phyloP scores from a whole-genome alignment of 1,140 invertebrate species.

The Holcopasites calliopsidis region DNA sequence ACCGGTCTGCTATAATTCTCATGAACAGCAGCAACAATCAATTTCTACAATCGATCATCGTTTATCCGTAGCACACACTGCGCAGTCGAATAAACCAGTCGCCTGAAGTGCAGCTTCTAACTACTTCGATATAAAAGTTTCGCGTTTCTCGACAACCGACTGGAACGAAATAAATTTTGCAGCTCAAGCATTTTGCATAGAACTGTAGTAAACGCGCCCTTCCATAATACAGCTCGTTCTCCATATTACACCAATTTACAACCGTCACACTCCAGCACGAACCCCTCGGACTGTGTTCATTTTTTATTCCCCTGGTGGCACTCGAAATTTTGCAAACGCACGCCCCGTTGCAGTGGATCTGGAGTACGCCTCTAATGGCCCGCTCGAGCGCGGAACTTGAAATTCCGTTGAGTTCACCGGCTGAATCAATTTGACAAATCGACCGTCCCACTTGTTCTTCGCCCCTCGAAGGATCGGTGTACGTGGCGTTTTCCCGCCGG shows the following conservation, averaged over 20 bases:
- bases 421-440: slow-evolving; percentile 38
- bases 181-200: no score
- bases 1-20: no score
- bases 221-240: not conserved
- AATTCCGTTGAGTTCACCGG: slow-evolving; percentile 10
- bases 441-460: slow-evolving; percentile 7
- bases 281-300: not conserved
- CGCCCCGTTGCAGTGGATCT: not conserved
- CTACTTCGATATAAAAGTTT: no score
- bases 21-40: no score
- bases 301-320: not conserved
- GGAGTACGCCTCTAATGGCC: not conserved
- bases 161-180: no score
- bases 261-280: not conserved
- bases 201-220: no score
- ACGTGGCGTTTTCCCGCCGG: slow-evolving; percentile 14
- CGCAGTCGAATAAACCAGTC: no score
- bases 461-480: slow-evolving; percentile 1
- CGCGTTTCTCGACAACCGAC: no score
- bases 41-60: no score
- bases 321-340: not conserved
- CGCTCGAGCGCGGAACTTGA: not conserved
- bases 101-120: no score
- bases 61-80: no score
- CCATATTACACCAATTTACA: no score